Percentiles rank a stretch among this genome's conserved stretches.
These are phyloP conservation scores for Phasianus colchicus DNA, from an alignment of 2,113 vertebrate genomes.

Conservation along the genomic window DNA sequence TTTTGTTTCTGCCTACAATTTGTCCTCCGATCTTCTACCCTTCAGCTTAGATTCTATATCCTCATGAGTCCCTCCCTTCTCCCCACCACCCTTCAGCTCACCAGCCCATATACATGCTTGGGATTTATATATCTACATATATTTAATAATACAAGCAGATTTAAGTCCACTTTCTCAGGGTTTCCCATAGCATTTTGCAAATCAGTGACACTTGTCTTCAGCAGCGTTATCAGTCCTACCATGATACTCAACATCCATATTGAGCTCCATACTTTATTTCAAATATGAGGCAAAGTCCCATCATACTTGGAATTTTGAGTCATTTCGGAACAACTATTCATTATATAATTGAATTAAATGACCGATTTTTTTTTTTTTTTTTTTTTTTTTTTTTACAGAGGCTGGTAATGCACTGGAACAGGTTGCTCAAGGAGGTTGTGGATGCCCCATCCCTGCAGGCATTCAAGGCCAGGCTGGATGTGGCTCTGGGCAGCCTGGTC, in stretches of 20 bases:
- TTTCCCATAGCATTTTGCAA: background rate
- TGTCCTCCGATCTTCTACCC: background rate
- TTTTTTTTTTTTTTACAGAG: too few species aligned
- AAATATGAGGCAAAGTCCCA: background rate
- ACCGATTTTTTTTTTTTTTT: too few species aligned
- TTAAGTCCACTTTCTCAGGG: accelerated
- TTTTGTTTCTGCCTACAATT: background rate
- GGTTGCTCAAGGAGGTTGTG: too few species aligned
- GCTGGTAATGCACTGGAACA: too few species aligned
- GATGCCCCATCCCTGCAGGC: too few species aligned
- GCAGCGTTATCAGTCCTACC: background rate
- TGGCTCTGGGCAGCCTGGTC: too few species aligned
- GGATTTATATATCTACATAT: too few species aligned
- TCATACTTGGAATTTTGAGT: background rate
- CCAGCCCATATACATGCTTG: background rate
- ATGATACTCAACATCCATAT: background rate
- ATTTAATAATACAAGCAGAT: background rate
- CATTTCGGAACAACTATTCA: background rate
- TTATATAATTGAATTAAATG: background rate
- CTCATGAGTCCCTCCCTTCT: background rate
- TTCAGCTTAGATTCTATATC: background rate
- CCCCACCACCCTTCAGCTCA: background rate
- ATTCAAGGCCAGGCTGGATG: too few species aligned
- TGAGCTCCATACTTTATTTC: background rate
- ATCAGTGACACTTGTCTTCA: background rate